Conservation (phyloP, 2,113 vertebrate species). For the Dolichotis patagonum region DNA sequence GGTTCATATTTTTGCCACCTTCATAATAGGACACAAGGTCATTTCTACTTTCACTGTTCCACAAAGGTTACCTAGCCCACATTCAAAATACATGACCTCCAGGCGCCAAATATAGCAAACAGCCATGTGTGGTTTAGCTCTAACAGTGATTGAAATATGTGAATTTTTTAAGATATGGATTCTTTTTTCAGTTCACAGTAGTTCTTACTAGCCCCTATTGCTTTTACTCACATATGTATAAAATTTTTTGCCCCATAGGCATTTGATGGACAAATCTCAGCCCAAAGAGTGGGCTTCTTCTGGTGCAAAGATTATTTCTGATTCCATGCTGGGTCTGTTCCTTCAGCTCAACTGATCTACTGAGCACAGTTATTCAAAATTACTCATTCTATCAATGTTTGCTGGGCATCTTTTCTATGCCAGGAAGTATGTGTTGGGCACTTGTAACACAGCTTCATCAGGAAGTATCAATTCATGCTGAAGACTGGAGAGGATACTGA, state of each 20-base stretch:
- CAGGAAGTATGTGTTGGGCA: neutral
- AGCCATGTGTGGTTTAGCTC: neutral
- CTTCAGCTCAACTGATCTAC: neutral
- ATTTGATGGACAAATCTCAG: neutral
- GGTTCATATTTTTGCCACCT: slow-evolving; percentile 57
- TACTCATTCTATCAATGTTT: neutral
- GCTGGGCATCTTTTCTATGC: neutral
- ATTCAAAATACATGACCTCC: neutral
- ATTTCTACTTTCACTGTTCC: neutral
- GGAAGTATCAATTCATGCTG: neutral
- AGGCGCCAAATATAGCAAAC: neutral
- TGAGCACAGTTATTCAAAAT: neutral
- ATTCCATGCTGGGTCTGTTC: neutral
- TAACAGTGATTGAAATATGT: neutral
- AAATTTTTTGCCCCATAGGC: neutral
- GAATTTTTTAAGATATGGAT: neutral
- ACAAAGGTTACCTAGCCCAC: slow-evolving; percentile 10
- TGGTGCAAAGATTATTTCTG: neutral
- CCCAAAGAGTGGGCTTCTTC: neutral
- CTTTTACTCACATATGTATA: neutral
- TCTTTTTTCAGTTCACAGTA: neutral
- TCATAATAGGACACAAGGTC: slow-evolving; percentile 30
- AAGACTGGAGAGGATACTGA: rapidly evolving
- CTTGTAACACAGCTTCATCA: neutral
- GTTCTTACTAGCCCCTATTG: neutral